Base-by-base conservation (phyloP, 1,140 invertebrate genomes). In the Physella acuta region DNA sequence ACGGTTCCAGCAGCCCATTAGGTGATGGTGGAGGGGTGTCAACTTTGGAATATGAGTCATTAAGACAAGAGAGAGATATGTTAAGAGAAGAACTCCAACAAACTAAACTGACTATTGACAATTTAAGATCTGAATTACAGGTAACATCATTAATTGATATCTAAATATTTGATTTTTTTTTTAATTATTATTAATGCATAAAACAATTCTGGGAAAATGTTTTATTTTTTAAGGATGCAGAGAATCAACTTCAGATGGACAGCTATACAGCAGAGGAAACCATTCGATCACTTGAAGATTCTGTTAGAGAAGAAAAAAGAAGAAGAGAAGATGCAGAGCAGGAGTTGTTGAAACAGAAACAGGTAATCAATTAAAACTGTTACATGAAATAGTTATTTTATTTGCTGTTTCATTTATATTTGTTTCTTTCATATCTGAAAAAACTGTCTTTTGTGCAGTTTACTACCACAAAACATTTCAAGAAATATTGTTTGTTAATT, bases 31-130 rank as follows among this genome's bases (percentile, higher is more conserved):
- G 53, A 31, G 79, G 80, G 34, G 75, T 81, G 61, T 78, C 79
- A 2, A 78, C 59, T 67, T 58, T 79, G 55, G 87, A 88, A 75
- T 76, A 87, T 44, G 85, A 87, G 53, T 84, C 87, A 3, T 58
- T 88, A n/a, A 85, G 81, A 74, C 84, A 89, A 78, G 91, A 92
- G 81, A 79, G 88, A 33, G 89, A 90, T 73, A 83, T 86, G 67
- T 80, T 90, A 24, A 87, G 87, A 72, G 87, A 89, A 71, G 90
- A 91, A 81, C 84, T 90, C 75, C 85, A 88, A 44, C 85, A 88
- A 71, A 75, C 87, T 71, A 85, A 84, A 53, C 85, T 88, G 70
- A 87, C 88, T 63, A 75, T 90, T 14, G 86, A 87, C 68, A 81
- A 86, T 49, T 77, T 88, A 28, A 82, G 87, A 2, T 81, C 87